These are phyloP conservation scores for Pangasius mekongensis DNA, from an alignment of 2,797 vertebrate species.

Conservation along the genomic window DNA sequence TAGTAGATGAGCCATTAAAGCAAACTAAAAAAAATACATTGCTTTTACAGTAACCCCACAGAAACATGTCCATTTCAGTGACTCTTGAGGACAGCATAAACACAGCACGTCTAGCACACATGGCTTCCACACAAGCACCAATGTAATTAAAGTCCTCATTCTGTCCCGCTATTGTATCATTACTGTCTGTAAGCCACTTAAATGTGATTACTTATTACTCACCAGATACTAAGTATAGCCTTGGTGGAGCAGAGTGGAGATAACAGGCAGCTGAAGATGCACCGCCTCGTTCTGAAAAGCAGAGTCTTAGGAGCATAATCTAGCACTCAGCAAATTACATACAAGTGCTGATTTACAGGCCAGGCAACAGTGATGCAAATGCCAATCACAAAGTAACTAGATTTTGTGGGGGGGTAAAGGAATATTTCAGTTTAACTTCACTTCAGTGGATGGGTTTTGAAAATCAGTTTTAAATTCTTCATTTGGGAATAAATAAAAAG, in stretches of 20 bases:
- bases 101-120: conserved; percentile 69
- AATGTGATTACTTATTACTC: conserved; percentile 77
- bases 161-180: conserved; percentile 77
- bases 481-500: background rate
- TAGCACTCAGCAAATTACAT: conserved; percentile 61
- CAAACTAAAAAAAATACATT: background rate
- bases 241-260: conserved; percentile 64
- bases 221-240: conserved; percentile 77
- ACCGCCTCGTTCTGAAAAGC: conserved; percentile 61
- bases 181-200: conserved; percentile 71
- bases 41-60: conserved; percentile 28
- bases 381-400: background rate
- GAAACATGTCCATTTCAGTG: conserved; percentile 51
- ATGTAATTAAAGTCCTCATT: conserved; percentile 76
- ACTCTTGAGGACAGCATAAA: conserved; percentile 62
- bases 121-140: conserved; percentile 64
- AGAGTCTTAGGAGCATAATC: conserved; percentile 66
- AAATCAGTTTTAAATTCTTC: background rate
- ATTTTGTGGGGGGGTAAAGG: background rate
- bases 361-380: conserved; percentile 16
- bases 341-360: conserved; percentile 60
- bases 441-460: background rate
- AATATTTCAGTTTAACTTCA: background rate
- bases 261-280: conserved; percentile 73
- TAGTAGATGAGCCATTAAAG: background rate